Conservation (phyloP, 1,140 invertebrate species). For the Camponotus floridanus region DNA sequence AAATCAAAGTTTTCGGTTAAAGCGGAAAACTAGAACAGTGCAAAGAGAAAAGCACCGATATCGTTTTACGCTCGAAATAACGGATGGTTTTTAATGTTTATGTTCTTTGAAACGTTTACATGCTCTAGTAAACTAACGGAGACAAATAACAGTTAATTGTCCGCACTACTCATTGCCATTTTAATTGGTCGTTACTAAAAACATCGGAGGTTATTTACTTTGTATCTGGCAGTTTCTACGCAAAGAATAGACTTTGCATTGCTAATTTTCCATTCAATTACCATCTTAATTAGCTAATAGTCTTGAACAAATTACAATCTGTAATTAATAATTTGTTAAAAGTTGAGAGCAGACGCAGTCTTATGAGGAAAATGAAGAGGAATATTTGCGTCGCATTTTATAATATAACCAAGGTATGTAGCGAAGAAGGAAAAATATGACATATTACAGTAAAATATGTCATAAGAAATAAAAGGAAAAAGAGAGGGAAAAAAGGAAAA, state of each 20-base stretch:
- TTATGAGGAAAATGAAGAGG: not conserved
- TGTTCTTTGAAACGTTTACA: not conserved
- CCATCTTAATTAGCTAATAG: not conserved
- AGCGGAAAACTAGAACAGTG: not conserved
- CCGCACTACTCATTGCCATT: not conserved
- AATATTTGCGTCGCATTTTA: too few relatives aligned
- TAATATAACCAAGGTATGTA: too few relatives aligned
- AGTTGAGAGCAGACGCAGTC: not conserved
- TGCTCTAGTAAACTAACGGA: not conserved
- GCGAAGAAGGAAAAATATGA: too few relatives aligned
- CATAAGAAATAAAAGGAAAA: too few relatives aligned
- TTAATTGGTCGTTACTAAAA: slow-evolving; percentile 21
- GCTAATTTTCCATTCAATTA: not conserved
- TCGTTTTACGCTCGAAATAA: not conserved
- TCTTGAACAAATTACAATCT: not conserved
- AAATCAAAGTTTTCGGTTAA: not conserved
- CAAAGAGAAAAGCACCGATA: not conserved
- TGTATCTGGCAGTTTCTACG: not conserved
- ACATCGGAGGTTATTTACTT: not conserved
- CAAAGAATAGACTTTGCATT: not conserved
- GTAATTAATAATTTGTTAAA: not conserved
- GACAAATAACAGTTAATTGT: not conserved
- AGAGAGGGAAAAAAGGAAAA: too few relatives aligned
- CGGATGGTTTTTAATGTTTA: not conserved
- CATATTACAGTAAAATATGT: too few relatives aligned